These are phyloP conservation scores for Sthenelais limicola DNA, from an alignment of 2,888 invertebrate species.

Conservation along the genomic window DNA sequence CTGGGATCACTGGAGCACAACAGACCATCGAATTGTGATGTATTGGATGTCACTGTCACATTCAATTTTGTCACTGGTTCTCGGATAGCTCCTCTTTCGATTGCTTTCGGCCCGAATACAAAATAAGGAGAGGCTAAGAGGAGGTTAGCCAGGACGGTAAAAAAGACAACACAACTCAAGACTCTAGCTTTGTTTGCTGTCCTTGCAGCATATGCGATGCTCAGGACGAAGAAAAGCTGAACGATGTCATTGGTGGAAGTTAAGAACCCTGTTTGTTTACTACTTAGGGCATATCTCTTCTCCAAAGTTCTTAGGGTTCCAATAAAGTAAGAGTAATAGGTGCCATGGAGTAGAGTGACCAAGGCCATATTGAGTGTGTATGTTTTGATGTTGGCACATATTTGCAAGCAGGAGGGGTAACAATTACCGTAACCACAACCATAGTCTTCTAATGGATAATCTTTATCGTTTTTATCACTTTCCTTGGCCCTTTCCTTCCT, in stretches of 20 bases:
- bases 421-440: conserved; percentile 10
- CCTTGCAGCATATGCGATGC: conserved; percentile 50
- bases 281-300: conserved; percentile 48
- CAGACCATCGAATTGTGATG: too few relatives aligned
- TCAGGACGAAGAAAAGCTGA: conserved; percentile 48
- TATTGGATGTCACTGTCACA: too few relatives aligned
- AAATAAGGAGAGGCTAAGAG: conserved; percentile 50
- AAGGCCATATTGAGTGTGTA: conserved; percentile 9
- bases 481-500: too few relatives aligned
- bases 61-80: too few relatives aligned
- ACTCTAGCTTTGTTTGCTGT: conserved; percentile 50
- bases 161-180: conserved; percentile 43
- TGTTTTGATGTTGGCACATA: conserved; percentile 3
- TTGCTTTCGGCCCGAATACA: conserved; percentile 35
- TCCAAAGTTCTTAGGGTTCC: conserved; percentile 51
- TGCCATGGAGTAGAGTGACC: conserved; percentile 9
- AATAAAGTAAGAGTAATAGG: conserved; percentile 32
- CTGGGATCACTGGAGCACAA: too few relatives aligned
- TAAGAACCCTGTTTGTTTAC: conserved; percentile 49
- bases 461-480: too few relatives aligned
- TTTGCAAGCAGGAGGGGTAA: background rate
- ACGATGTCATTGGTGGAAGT: conserved; percentile 50
- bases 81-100: too few relatives aligned
- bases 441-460: too few relatives aligned
- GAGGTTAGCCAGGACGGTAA: conserved; percentile 46